phyloP scores from a whole-genome alignment of 2,888 invertebrate genomes.

The Andrena flavipes region DNA sequence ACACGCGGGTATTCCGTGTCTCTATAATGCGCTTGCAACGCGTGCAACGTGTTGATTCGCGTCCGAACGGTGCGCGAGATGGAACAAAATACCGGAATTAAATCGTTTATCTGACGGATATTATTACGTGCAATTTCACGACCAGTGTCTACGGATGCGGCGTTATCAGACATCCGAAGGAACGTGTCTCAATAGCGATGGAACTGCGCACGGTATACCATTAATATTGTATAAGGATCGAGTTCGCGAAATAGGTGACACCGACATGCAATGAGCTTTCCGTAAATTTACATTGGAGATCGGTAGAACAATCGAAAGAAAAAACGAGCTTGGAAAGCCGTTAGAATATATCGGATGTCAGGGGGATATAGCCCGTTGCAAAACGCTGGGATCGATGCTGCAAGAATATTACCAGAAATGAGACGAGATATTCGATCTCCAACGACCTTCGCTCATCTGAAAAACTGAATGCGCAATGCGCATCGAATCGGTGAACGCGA shows the following conservation, averaged over 20 bases:
- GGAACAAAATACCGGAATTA: neutral
- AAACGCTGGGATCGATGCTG: slow-evolving; percentile 12
- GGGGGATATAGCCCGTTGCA: neutral
- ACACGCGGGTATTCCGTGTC: neutral
- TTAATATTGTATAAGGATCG: slow-evolving; percentile 54
- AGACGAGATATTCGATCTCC: slow-evolving; percentile 9
- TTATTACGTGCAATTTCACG: slow-evolving; percentile 11
- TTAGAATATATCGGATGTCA: slow-evolving; percentile 34
- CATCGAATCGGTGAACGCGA: neutral
- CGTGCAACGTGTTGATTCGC: neutral
- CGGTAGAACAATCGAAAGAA: slow-evolving; percentile 32
- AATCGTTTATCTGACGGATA: slow-evolving; percentile 8
- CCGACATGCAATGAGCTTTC: slow-evolving; percentile 15
- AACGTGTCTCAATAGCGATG: neutral
- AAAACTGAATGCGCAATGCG: neutral
- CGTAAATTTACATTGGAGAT: slow-evolving; percentile 56
- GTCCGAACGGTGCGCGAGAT: neutral
- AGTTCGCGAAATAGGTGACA: slow-evolving; percentile 33
- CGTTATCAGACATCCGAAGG: neutral
- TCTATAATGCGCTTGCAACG: neutral
- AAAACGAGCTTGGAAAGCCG: slow-evolving; percentile 23
- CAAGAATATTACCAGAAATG: neutral
- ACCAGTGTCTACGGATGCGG: neutral
- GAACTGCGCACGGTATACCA: slow-evolving; percentile 3
- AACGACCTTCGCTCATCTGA: neutral